These are phyloP conservation scores for Rhabdornis inornatus DNA, from an alignment of 2,113 vertebrate species.

Conservation along the genomic window DNA sequence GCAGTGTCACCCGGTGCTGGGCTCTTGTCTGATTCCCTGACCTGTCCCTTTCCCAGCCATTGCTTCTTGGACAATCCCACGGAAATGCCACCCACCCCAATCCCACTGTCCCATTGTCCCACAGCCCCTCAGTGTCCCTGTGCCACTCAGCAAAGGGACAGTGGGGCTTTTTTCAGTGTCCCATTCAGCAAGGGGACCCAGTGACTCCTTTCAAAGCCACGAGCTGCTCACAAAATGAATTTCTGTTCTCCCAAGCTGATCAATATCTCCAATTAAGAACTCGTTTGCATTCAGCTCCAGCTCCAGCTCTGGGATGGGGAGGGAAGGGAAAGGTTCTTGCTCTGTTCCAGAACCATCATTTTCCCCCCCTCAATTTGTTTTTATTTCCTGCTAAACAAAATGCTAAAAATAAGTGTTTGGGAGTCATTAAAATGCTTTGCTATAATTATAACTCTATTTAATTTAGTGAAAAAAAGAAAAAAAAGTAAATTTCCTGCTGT, in stretches of 20 bases:
- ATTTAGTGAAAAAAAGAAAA: neutral
- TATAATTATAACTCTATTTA: neutral
- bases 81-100: neutral
- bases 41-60: neutral
- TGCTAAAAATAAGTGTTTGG: slow-evolving; percentile 12
- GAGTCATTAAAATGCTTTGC: neutral
- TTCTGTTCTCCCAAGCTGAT: too few relatives aligned
- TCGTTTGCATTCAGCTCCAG: neutral
- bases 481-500: neutral
- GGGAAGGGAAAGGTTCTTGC: neutral
- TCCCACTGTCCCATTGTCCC: neutral
- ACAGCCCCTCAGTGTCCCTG: neutral
- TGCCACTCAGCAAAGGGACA: neutral
- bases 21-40: neutral
- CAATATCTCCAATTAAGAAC: neutral
- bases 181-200: neutral
- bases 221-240: neutral
- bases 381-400: slow-evolving; percentile 21
- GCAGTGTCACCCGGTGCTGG: neutral
- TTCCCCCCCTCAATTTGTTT: neutral
- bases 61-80: neutral
- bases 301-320: neutral
- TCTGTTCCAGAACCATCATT: neutral
- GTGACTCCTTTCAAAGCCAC: neutral
- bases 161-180: too few relatives aligned